phyloP scores from a whole-genome alignment of 2,113 vertebrate genomes.

The Campylomormyrus tamandua region DNA sequence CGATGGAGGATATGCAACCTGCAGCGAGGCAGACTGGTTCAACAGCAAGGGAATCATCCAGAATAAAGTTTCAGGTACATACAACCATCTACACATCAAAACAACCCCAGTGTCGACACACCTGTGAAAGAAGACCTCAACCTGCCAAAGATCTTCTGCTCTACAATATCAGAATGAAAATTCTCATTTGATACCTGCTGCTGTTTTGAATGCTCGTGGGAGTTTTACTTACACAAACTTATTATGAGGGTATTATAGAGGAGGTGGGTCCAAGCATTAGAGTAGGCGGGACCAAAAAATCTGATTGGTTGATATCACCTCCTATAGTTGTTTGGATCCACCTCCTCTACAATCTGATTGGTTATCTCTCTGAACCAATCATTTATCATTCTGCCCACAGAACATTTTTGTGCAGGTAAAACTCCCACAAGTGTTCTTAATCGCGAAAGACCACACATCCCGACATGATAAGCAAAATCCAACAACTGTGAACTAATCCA shows the following conservation, averaged over 20 bases:
- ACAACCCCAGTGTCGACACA: neutral
- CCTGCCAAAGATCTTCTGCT: neutral
- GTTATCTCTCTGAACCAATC: neutral
- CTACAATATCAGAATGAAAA: neutral
- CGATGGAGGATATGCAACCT: neutral
- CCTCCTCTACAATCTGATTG: neutral
- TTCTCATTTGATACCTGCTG: neutral
- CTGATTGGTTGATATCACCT: neutral
- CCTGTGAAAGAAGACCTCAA: neutral
- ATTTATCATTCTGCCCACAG: neutral
- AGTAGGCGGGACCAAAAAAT: neutral
- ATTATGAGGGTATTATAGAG: neutral
- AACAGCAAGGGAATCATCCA: neutral
- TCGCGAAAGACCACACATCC: neutral
- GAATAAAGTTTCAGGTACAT: neutral
- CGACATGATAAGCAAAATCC: conserved; percentile 2
- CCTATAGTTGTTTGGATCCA: neutral
- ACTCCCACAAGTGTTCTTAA: neutral
- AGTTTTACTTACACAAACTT: neutral
- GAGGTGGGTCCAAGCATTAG: neutral
- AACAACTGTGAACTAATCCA: neutral
- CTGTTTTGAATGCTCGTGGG: neutral
- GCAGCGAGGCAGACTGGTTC: neutral
- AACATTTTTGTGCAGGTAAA: neutral
- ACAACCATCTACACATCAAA: neutral